phyloP scores from a whole-genome alignment of 1,140 invertebrate genomes.

The Macrostomum lignano region DNA sequence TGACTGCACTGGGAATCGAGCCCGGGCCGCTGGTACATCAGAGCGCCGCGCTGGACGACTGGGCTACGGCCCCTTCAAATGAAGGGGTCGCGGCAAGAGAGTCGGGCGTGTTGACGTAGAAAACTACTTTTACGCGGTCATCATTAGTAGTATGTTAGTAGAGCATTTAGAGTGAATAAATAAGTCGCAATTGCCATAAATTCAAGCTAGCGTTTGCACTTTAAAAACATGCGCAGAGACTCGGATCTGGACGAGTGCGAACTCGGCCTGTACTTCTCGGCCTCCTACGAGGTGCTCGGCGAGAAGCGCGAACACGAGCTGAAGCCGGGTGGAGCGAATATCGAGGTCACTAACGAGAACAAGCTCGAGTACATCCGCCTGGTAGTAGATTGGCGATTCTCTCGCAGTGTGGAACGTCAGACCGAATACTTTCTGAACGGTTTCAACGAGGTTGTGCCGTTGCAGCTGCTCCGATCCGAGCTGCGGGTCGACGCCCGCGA shows the following conservation, averaged over 20 bases:
- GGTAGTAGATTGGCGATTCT: conserved; percentile 79
- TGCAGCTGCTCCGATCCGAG: conserved; percentile 73
- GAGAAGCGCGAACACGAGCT: conserved; percentile 59
- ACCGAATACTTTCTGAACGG: conserved; percentile 55
- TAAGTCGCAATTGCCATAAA: too few species aligned
- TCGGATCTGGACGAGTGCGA: conserved; percentile 78
- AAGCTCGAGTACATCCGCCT: conserved; percentile 85
- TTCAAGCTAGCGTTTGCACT: too few species aligned
- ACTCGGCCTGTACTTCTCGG: conserved; percentile 81
- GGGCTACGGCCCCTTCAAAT: too few species aligned
- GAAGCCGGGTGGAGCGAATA: conserved; percentile 52
- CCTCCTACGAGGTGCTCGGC: conserved; percentile 83
- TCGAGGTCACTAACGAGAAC: conserved; percentile 56
- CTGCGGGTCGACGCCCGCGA: conserved; percentile 95
- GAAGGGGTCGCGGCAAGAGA: too few species aligned
- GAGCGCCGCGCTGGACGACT: too few species aligned
- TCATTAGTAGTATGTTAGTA: too few species aligned
- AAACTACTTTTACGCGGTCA: too few species aligned
- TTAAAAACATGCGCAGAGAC: too few species aligned
- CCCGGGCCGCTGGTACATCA: too few species aligned
- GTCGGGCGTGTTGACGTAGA: too few species aligned
- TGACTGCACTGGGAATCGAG: too few species aligned
- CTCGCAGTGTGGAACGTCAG: conserved; percentile 70
- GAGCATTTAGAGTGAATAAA: too few species aligned
- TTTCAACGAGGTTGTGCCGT: conserved; percentile 73